phyloP scores from a whole-genome alignment of 2,888 invertebrate species.

The Psylliodes chrysocephalus region DNA sequence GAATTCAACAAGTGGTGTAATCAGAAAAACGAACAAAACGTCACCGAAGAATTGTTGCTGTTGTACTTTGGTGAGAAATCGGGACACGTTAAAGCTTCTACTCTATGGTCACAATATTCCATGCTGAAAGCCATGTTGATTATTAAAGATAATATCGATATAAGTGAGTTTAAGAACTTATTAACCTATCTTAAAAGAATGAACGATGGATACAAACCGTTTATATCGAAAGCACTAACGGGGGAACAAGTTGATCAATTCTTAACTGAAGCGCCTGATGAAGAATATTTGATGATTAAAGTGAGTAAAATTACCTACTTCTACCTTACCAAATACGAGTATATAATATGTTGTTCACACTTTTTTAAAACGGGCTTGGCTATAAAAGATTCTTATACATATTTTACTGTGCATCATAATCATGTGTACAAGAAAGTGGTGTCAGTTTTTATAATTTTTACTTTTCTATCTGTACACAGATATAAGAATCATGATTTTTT shows the following conservation, averaged over 20 bases:
- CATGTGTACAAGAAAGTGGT: no score
- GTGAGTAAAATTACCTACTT: constrained; percentile 9
- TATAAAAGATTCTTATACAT: no score
- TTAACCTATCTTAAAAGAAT: constrained; percentile 28
- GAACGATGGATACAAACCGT: constrained; percentile 22
- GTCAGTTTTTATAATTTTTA: no score
- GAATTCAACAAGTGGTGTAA: constrained; percentile 21
- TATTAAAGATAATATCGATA: constrained; percentile 23
- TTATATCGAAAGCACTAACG: constrained; percentile 21
- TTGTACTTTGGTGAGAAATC: constrained; percentile 22
- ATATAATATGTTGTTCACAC: no score
- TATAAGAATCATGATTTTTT: no score
- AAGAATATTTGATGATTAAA: constrained; percentile 21
- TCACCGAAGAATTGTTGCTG: constrained; percentile 6
- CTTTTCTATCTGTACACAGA: no score
- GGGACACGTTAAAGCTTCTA: constrained; percentile 18
- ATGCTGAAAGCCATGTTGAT: constrained; percentile 24
- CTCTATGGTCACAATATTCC: constrained; percentile 26
- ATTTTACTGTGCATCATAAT: no score
- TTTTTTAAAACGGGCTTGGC: no score
- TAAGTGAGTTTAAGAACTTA: constrained; percentile 23
- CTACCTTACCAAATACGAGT: neutral
- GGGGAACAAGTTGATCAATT: constrained; percentile 16
- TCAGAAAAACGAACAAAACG: constrained; percentile 7
- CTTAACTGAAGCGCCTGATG: constrained; percentile 22